phyloP scores from a whole-genome alignment of 1,140 invertebrate genomes.

The Stegodyphus mimosarum region DNA sequence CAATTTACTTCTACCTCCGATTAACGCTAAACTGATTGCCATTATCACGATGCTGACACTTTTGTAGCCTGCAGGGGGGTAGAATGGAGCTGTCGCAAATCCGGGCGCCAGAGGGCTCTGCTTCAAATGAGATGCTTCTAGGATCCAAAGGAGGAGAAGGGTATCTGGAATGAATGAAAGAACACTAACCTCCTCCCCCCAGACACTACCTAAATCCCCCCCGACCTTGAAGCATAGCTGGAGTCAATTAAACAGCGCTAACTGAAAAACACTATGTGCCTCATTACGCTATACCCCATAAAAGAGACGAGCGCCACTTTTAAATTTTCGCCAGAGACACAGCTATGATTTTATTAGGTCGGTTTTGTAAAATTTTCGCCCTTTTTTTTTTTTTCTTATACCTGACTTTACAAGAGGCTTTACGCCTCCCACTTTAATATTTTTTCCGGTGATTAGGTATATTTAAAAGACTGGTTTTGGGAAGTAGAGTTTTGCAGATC shows the following conservation, averaged over 20 bases:
- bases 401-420: slow-evolving; percentile 8
- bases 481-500: slow-evolving; percentile 31
- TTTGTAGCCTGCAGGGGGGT: slow-evolving; percentile 14
- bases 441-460: slow-evolving; percentile 57
- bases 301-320: slow-evolving; percentile 33
- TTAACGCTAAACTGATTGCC: slow-evolving; percentile 38
- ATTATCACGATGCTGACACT: slow-evolving; percentile 42
- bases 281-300: slow-evolving; percentile 22
- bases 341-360: slow-evolving; percentile 49
- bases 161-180: slow-evolving; percentile 24
- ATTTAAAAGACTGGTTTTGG: slow-evolving; percentile 51
- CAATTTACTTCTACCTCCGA: slow-evolving; percentile 3
- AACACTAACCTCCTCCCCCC: neutral
- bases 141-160: neutral
- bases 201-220: neutral
- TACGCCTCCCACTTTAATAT: slow-evolving; percentile 53
- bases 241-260: slow-evolving; percentile 57
- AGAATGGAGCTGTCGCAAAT: neutral
- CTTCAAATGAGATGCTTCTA: slow-evolving; percentile 1
- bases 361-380: slow-evolving; percentile 15
- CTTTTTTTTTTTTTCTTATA: neutral
- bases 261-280: slow-evolving; percentile 51
- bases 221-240: slow-evolving; percentile 46
- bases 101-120: slow-evolving; percentile 44
- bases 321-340: slow-evolving; percentile 44